Conservation (phyloP, 2,888 invertebrate genomes). For the Ectemnius continuus region DNA sequence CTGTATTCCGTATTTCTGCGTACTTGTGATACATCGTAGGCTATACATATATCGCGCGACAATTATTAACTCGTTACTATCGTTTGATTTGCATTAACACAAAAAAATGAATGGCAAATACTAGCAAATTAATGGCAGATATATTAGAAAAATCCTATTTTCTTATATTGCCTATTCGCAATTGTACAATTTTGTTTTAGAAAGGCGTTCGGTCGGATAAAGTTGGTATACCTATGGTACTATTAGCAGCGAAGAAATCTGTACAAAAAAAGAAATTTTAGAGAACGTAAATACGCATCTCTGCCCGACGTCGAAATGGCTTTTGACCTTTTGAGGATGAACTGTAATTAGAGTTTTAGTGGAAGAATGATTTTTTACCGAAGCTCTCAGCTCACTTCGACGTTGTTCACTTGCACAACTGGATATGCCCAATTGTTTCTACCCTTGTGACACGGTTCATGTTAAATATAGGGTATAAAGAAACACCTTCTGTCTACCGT, state of each 20-base stretch:
- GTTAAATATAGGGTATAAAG: conserved; percentile 41
- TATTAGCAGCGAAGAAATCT: too few species aligned
- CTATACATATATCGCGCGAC: conserved; percentile 12
- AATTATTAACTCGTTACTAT: conserved; percentile 25
- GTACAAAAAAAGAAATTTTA: too few species aligned
- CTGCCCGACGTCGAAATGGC: too few species aligned
- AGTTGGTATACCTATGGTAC: too few species aligned
- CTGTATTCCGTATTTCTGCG: conserved; percentile 20
- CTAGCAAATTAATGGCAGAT: not conserved
- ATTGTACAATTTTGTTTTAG: too few species aligned
- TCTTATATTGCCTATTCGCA: conserved; percentile 25
- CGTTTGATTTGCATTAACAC: conserved; percentile 46
- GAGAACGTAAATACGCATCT: too few species aligned
- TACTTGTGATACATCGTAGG: conserved; percentile 45
- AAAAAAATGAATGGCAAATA: conserved; percentile 13
- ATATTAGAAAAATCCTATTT: conserved; percentile 38
- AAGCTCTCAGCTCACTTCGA: conserved; percentile 23
- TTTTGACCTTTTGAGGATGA: too few species aligned
- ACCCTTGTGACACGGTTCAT: conserved; percentile 29
- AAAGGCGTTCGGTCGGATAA: too few species aligned
- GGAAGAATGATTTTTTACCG: too few species aligned
- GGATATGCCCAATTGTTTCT: conserved; percentile 28
- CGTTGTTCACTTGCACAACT: conserved; percentile 48
- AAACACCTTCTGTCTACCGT: conserved; percentile 45
- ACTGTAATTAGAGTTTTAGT: too few species aligned